Percentiles rank a stretch among this genome's conserved stretches.
These are phyloP conservation scores for Cheilosia scutellata DNA, from an alignment of 2,888 invertebrate species.

Conservation along the genomic window DNA sequence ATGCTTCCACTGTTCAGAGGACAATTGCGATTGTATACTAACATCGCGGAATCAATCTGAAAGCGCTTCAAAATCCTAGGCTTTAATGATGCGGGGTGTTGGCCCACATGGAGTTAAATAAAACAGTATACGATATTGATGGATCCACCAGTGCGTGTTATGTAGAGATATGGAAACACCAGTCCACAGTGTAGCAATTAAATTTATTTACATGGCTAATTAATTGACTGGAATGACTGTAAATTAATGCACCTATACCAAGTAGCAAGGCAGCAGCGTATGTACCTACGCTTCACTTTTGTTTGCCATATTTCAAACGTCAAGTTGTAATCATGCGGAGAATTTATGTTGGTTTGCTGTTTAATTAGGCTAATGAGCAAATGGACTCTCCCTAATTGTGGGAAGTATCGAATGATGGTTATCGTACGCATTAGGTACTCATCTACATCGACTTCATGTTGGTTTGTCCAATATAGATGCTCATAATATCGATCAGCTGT, in stretches of 20 bases:
- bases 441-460: slow-evolving; percentile 2
- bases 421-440: slow-evolving; percentile 1
- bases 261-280: slow-evolving; percentile 4
- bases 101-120: slow-evolving; percentile 14
- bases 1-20: slow-evolving; percentile 40
- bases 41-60: slow-evolving; percentile 58
- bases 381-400: slow-evolving; percentile 27
- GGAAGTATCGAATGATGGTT: not conserved
- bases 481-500: slow-evolving; percentile 13
- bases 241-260: slow-evolving; percentile 58
- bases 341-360: slow-evolving; percentile 66
- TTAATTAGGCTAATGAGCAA: slow-evolving; percentile 74
- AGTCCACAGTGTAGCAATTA: slow-evolving; percentile 61
- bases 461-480: slow-evolving; percentile 17
- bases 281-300: slow-evolving; percentile 65
- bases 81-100: slow-evolving; percentile 57
- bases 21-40: slow-evolving; percentile 57
- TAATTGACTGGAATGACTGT: slow-evolving; percentile 73
- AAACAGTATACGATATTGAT: slow-evolving; percentile 44
- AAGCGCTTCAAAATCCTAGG: slow-evolving; percentile 19
- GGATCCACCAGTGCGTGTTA: slow-evolving; percentile 34
- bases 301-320: slow-evolving; percentile 68
- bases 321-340: slow-evolving; percentile 70
- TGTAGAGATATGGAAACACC: slow-evolving; percentile 42
- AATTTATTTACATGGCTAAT: slow-evolving; percentile 72